Conservation (phyloP, 2,797 vertebrate species). For the Amphiprion clarkii region DNA sequence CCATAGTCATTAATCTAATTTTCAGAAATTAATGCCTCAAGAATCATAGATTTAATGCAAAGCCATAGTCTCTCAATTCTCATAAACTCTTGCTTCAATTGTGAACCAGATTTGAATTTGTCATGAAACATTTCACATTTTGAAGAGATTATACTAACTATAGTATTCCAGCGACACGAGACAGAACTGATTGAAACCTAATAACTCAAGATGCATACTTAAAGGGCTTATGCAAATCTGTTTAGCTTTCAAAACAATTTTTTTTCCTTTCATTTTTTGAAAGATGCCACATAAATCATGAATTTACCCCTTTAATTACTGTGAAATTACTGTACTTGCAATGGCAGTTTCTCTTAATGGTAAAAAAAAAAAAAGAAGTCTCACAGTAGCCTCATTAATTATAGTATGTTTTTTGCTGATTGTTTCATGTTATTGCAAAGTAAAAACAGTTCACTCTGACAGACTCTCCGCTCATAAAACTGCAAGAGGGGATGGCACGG, state of each 20-base stretch:
- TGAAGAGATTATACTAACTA: slow-evolving; percentile 57
- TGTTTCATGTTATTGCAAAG: slow-evolving; percentile 7
- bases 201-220: slow-evolving; percentile 57
- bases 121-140: slow-evolving; percentile 31
- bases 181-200: slow-evolving; percentile 53
- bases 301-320: slow-evolving; percentile 56
- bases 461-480: background rate
- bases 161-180: slow-evolving; percentile 39
- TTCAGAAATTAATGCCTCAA: slow-evolving; percentile 3
- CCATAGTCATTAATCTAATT: slow-evolving; percentile 9
- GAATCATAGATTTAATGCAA: slow-evolving; percentile 13
- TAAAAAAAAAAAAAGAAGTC: background rate
- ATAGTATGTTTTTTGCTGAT: background rate
- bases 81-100: slow-evolving; percentile 4
- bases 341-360: slow-evolving; percentile 11
- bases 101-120: slow-evolving; percentile 27
- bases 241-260: slow-evolving; percentile 49
- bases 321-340: slow-evolving; percentile 59
- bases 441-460: background rate
- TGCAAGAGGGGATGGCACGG: background rate
- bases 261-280: slow-evolving; percentile 12
- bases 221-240: slow-evolving; percentile 67
- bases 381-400: background rate
- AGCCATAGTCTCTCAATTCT: slow-evolving; percentile 7
- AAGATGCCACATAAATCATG: slow-evolving; percentile 25